Evolutionary conservation across 1,140 invertebrate genomes (phyloP), one percentile per base, ranked within the genome.

Genomic region (Phocides pigmalion): DNA sequence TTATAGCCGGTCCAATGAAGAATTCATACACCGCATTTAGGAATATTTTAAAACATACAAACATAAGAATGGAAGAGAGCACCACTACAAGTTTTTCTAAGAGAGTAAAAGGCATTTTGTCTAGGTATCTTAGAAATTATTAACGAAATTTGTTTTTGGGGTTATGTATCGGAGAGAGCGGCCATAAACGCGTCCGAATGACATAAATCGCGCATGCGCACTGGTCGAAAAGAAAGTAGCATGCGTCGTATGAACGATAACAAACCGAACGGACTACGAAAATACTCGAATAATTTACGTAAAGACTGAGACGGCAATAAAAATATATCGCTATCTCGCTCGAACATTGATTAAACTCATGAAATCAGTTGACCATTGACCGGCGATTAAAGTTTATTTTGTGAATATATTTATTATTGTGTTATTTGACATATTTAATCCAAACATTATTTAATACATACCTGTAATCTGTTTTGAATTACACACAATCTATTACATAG

Each of bases 1-100:
- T 81, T 35, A 87, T 41, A 11, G 66, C 65, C 32, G 86, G 87
- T 51, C 80, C 81, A 28, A 89, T 67, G 4, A 76, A 66, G 56
- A 79, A 89, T 20, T 66, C 77, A 59, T 87, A 90, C 28, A 89
- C 41, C 6, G 77, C 59, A 64, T 72, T 72, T 42, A 73, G 65
- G 14, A 86, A 39, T 61, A 61, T 62, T 67, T 75, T 82, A 22
- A 76, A 58, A 8, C 78, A 15, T 66, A 68, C 74, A 15, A 78
- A 65, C 19, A 78, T 16, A 9, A 79, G 6, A 15, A 41, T 44
- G 1, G 70, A 20, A 8, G 81, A 6, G 46, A 77, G 72, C 1
- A 71, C 66, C 9, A 86, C 54, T 19, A 71, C 84, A 0, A 76
- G 50, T 64, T 77, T 74, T 56, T 83, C 80, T 64, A 84, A 68